Evolutionary conservation across 2,797 vertebrate genomes (phyloP).

Genomic region (Alectoris magna): DNA sequence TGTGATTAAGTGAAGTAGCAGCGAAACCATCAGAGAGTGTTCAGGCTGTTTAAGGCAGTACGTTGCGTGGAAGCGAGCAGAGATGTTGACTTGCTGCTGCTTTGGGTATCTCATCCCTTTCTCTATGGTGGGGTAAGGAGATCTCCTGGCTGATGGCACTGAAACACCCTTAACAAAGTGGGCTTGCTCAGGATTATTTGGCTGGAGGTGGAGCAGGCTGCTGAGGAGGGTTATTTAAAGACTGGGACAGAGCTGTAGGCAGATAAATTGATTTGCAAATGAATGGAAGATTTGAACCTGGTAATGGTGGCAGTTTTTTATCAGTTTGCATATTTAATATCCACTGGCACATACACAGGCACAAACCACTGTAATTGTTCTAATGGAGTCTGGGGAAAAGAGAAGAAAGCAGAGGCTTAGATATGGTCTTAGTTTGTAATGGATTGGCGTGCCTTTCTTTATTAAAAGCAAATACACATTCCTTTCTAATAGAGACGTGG

Average conservation of each 20-base stretch:
- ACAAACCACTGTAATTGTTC: slow-evolving; percentile 43
- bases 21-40: background rate
- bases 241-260: slow-evolving; percentile 40
- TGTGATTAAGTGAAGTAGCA: slow-evolving; percentile 32
- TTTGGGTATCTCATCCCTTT: background rate
- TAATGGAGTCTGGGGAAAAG: slow-evolving; percentile 55
- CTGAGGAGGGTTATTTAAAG: slow-evolving; percentile 68
- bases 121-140: background rate
- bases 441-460: slow-evolving; percentile 56
- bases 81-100: background rate
- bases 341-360: background rate
- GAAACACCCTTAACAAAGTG: slow-evolving; percentile 29
- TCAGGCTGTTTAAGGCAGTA: slow-evolving; percentile 15
- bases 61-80: background rate
- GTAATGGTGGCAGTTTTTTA: slow-evolving; percentile 43
- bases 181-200: slow-evolving; percentile 51
- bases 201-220: slow-evolving; percentile 61
- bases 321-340: slow-evolving; percentile 61
- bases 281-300: slow-evolving; percentile 31
- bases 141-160: slow-evolving; percentile 12
- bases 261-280: slow-evolving; percentile 62
- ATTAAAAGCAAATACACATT: slow-evolving; percentile 57
- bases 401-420: slow-evolving; percentile 36
- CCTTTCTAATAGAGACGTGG: slow-evolving; percentile 41
- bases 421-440: slow-evolving; percentile 30